Conservation (phyloP, 2,113 vertebrate species). For the Irena cyanogastra region DNA sequence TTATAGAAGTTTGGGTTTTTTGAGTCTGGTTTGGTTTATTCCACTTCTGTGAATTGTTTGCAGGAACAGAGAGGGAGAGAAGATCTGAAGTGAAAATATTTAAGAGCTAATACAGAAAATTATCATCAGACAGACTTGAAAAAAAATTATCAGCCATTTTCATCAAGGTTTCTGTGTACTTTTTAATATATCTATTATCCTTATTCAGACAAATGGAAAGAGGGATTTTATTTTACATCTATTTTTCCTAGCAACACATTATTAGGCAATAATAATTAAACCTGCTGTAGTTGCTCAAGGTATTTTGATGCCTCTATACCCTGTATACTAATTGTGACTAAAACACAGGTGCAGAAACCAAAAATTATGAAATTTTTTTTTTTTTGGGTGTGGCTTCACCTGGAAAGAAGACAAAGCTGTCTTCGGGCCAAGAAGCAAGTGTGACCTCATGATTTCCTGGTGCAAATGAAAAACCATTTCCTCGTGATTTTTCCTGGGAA, state of each 20-base stretch:
- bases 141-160: not conserved
- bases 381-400: not conserved
- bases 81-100: not conserved
- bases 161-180: not conserved
- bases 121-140: not conserved
- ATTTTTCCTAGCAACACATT: not conserved
- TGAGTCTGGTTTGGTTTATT: not conserved
- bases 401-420: not conserved
- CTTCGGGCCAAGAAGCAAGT: not conserved
- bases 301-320: not conserved
- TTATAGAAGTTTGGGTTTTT: not conserved
- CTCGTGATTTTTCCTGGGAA: no score
- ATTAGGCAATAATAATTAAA: not conserved
- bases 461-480: no score
- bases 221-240: not conserved
- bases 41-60: not conserved
- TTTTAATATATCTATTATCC: not conserved
- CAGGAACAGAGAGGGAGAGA: not conserved
- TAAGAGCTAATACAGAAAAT: not conserved
- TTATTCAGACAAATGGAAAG: not conserved
- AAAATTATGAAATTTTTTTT: not conserved
- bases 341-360: not conserved
- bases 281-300: not conserved
- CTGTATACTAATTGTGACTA: not conserved
- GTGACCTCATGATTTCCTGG: slow-evolving; percentile 12